Evolutionary conservation across 2,888 invertebrate genomes (phyloP).

Genomic region (Mythimna loreyi): DNA sequence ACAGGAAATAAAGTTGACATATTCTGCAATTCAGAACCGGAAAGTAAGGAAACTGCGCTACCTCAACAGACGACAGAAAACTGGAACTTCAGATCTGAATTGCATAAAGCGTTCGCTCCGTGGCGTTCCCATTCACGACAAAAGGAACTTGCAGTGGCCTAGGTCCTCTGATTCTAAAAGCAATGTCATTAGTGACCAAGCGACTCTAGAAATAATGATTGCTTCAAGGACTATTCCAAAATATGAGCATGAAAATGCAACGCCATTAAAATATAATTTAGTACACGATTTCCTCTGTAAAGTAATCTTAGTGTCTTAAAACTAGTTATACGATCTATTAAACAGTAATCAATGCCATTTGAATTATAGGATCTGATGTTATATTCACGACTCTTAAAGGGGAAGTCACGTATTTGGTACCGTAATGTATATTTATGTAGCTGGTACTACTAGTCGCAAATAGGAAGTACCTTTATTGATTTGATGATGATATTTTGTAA

Average conservation of each 20-base stretch:
- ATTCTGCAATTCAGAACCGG: constrained; percentile 12
- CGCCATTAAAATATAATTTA: constrained; percentile 54
- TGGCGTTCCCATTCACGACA: constrained; percentile 35
- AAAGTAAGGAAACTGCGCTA: constrained; percentile 10
- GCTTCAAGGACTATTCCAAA: constrained; percentile 55
- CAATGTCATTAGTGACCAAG: constrained; percentile 56
- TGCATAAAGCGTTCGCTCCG: constrained; percentile 40
- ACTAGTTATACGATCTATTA: constrained; percentile 42
- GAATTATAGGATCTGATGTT: constrained; percentile 38
- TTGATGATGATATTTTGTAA: not conserved
- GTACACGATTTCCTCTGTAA: constrained; percentile 58
- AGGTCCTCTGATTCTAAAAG: constrained; percentile 36
- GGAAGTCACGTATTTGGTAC: constrained; percentile 50
- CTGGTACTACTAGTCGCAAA: not conserved
- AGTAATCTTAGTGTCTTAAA: constrained; percentile 39
- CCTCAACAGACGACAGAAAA: constrained; percentile 14
- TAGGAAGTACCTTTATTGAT: constrained; percentile 8
- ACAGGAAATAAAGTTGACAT: constrained; percentile 5
- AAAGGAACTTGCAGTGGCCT: constrained; percentile 16
- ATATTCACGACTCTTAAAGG: constrained; percentile 42
- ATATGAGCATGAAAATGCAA: constrained; percentile 48
- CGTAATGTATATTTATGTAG: not conserved
- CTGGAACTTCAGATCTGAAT: constrained; percentile 30
- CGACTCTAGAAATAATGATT: constrained; percentile 50
- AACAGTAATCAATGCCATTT: constrained; percentile 51